Percentiles rank a stretch among this genome's conserved stretches.
These are phyloP conservation scores for Chelon auratus DNA, from an alignment of 2,797 vertebrate genomes.

Conservation along the genomic window DNA sequence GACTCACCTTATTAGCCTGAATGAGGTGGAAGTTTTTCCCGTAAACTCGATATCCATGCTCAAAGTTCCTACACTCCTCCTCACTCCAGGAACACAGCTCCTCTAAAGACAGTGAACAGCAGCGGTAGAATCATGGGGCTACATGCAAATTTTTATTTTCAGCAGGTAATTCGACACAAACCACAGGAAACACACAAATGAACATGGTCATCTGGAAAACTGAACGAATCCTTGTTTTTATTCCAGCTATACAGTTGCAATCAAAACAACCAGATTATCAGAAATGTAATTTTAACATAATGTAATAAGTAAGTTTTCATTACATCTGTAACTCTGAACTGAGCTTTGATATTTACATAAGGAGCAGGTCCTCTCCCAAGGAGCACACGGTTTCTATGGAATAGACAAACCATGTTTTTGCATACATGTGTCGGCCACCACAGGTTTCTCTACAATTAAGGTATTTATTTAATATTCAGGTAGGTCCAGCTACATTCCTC, in stretches of 20 bases:
- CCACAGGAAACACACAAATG: neutral
- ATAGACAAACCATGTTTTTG: too few species aligned
- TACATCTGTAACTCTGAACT: too few species aligned
- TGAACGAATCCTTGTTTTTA: neutral
- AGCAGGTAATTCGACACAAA: neutral
- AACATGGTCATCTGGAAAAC: neutral
- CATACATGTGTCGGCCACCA: too few species aligned
- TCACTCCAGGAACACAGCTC: slow-evolving; percentile 95
- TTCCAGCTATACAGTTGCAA: neutral
- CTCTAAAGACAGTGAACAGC: slow-evolving; percentile 74
- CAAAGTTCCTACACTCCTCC: slow-evolving; percentile 94
- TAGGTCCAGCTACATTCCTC: too few species aligned
- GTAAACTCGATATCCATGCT: slow-evolving; percentile 94
- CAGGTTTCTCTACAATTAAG: too few species aligned
- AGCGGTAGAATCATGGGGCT: neutral
- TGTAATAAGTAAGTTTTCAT: too few species aligned
- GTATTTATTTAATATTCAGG: too few species aligned
- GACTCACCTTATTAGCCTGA: slow-evolving; percentile 94
- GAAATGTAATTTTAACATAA: too few species aligned
- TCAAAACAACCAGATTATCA: neutral
- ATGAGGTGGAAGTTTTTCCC: slow-evolving; percentile 99
- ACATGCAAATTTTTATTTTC: neutral
- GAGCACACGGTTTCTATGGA: too few species aligned
- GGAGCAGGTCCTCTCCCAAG: too few species aligned
- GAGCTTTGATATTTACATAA: too few species aligned